A percentile compares a stretch with the other conserved stretches of the same genome.
Evolutionary conservation across 2,888 invertebrate species (phyloP).

Genomic region (Habrosyne pyritoides): DNA sequence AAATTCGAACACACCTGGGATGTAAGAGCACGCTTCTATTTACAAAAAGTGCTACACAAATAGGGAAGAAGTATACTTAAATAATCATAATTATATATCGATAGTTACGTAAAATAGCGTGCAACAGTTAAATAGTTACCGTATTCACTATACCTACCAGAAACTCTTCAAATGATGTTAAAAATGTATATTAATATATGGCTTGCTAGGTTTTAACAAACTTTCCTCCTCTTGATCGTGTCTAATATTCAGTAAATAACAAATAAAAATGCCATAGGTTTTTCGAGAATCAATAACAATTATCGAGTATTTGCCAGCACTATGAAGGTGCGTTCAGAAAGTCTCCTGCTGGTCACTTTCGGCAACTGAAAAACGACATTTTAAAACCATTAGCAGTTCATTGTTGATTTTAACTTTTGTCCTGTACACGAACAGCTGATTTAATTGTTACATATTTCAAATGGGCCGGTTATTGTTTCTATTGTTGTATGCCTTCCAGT

Average conservation of each 20-base stretch:
- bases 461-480: slow-evolving; percentile 16
- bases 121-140: too few species aligned
- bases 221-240: too few species aligned
- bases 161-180: too few species aligned
- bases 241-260: too few species aligned
- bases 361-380: slow-evolving; percentile 44
- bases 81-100: neutral
- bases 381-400: slow-evolving; percentile 46
- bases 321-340: slow-evolving; percentile 5
- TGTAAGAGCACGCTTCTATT: neutral
- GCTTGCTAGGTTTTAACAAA: too few species aligned
- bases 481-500: neutral
- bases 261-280: too few species aligned
- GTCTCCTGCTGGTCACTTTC: slow-evolving; percentile 37
- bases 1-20: slow-evolving; percentile 16
- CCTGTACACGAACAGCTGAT: slow-evolving; percentile 38
- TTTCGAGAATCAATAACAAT: too few species aligned
- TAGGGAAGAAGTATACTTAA: neutral
- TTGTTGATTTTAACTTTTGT: slow-evolving; percentile 37
- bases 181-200: too few species aligned
- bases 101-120: too few species aligned
- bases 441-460: slow-evolving; percentile 21
- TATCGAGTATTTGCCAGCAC: neutral
- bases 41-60: neutral
- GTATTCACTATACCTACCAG: too few species aligned